Base-by-base conservation (phyloP, 2,797 vertebrate genomes). In the Anas flavirostris region DNA sequence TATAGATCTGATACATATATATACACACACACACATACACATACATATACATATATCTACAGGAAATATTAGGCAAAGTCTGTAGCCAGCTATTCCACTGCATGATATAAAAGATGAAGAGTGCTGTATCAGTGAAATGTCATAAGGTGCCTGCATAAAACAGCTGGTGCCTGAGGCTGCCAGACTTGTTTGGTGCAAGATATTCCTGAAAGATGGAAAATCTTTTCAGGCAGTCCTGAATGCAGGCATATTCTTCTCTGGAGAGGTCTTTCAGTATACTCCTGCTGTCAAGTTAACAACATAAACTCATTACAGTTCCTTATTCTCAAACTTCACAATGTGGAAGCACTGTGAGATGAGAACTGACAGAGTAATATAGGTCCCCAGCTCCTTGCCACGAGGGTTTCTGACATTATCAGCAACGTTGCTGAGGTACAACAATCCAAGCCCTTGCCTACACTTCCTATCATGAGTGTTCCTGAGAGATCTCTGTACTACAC, bases 361-460 rank as follows among this genome's bases (percentile, higher is more conserved):
- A 82, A 58, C 3, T 67, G 31, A 55, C 22, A 9, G 2, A 37
- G 6, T 22, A 19, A 15, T 44, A 41, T 2, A 37, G 50, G 16
- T 55, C 43, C 35, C 60, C 29, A 33, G 16, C 29, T 88, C 37
- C 46, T 86, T 70, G 37, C 22, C 21, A 19, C 23, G 19, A 59
- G 26, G 31, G 12, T 29, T 55, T 76, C 82, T 60, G 21, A 37
- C 16, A 17, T 64, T 77, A 33, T 22, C 1, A 0, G 26, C 25
- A 14, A 26, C 0, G 1, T 48, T 77, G 44, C 18, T 85, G 16
- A 62, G 9, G 37, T 43, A 25, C 26, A 50, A 29, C 29, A 41
- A 23, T 41, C 9, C 29, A 46, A 23, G 64, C 14, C 22, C 25
- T 55, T 74, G 11, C 39, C 37, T 31, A 22, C 0, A 0, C 33